Evolutionary conservation across 2,113 vertebrate species (phyloP).

Genomic region (Thermophis baileyi): DNA sequence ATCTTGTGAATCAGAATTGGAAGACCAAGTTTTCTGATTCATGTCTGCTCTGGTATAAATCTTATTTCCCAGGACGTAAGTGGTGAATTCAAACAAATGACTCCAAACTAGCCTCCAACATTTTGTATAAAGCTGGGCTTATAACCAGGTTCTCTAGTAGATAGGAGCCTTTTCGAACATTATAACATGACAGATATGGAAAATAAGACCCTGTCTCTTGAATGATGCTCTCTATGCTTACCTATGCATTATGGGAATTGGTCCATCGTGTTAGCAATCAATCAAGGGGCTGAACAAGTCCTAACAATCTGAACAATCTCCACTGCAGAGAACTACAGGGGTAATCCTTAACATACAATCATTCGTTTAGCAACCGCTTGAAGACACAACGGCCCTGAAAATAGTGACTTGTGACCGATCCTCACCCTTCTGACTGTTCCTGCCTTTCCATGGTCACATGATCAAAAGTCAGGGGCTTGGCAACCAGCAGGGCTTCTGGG

Average conservation of each 20-base stretch:
- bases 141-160: background rate
- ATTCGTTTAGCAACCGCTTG: too few relatives aligned
- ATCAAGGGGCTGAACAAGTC: background rate
- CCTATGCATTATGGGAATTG: background rate
- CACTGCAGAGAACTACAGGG: too few relatives aligned
- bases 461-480: too few relatives aligned
- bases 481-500: too few relatives aligned
- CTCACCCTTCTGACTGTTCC: too few relatives aligned
- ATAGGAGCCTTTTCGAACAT: background rate
- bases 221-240: background rate
- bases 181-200: background rate
- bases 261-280: background rate
- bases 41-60: background rate
- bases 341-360: too few relatives aligned
- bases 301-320: too few relatives aligned
- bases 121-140: background rate
- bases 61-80: background rate
- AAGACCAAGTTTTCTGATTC: background rate
- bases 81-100: background rate
- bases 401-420: too few relatives aligned
- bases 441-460: too few relatives aligned
- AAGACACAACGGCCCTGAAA: too few relatives aligned
- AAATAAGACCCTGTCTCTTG: background rate
- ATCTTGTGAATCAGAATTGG: background rate
- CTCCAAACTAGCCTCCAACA: background rate